phyloP scores from a whole-genome alignment of 2,888 invertebrate species.

The Thymelicus lineola region DNA sequence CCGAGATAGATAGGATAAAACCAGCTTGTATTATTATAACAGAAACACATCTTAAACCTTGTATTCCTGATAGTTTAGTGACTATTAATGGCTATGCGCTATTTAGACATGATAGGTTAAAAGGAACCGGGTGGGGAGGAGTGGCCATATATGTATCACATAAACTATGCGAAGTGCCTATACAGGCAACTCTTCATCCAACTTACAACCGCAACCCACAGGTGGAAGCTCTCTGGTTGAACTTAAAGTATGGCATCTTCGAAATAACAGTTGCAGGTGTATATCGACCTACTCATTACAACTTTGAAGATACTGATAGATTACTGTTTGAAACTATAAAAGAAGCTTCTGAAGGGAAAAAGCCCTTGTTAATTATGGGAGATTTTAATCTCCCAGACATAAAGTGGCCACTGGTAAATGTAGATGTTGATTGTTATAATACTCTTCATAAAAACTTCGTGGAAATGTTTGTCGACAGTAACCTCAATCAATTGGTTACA shows the following conservation, averaged over 20 bases:
- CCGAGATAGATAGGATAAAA: slow-evolving; percentile 19
- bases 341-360: slow-evolving; percentile 4
- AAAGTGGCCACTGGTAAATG: background rate
- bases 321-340: slow-evolving; percentile 2
- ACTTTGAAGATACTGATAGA: background rate
- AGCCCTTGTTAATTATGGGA: background rate
- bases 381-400: background rate
- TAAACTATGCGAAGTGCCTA: background rate
- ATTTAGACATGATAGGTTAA: background rate
- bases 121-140: background rate
- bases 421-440: background rate
- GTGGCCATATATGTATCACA: background rate
- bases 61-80: slow-evolving; percentile 7
- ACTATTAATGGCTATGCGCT: slow-evolving; percentile 2
- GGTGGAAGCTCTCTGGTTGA: slow-evolving; percentile 1
- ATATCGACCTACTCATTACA: background rate
- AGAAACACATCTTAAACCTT: slow-evolving; percentile 6
- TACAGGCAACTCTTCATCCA: background rate
- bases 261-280: slow-evolving; percentile 2
- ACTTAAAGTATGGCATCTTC: background rate
- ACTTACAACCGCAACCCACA: background rate
- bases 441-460: too few species aligned
- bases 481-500: too few species aligned
- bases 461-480: too few species aligned
- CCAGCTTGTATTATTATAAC: slow-evolving; percentile 9